Conservation (phyloP, 1,140 invertebrate species). For the Chlorops oryzae region DNA sequence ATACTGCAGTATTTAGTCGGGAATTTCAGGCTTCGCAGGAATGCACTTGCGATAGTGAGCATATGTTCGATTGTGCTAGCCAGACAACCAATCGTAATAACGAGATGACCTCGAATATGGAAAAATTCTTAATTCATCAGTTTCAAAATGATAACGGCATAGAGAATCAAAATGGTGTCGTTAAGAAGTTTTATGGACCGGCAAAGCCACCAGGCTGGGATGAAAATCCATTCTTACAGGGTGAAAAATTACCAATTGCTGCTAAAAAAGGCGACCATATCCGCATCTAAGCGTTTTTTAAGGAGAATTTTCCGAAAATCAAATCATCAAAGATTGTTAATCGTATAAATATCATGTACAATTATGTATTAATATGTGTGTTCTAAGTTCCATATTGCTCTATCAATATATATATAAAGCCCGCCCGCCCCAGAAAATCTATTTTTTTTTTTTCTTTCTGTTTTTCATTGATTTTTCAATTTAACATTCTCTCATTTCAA, state of each 20-base stretch:
- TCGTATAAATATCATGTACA: too few species aligned
- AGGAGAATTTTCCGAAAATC: too few species aligned
- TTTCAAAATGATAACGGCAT: constrained; percentile 45
- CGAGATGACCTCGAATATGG: constrained; percentile 44
- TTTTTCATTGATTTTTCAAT: too few species aligned
- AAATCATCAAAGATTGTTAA: too few species aligned
- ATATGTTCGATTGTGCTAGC: constrained; percentile 90
- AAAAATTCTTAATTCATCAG: constrained; percentile 52
- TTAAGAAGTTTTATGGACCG: constrained; percentile 67
- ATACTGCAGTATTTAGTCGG: constrained; percentile 91
- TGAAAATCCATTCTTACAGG: constrained; percentile 70
- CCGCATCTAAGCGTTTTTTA: constrained; percentile 14
- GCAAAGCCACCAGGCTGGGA: constrained; percentile 14
- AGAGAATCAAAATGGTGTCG: constrained; percentile 65
- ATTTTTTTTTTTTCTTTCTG: too few species aligned
- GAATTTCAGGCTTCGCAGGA: constrained; percentile 89
- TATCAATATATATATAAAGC: too few species aligned
- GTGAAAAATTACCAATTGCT: constrained; percentile 77
- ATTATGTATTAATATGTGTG: too few species aligned
- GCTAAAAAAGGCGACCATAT: constrained; percentile 80
- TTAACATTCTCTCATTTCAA: too few species aligned
- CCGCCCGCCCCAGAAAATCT: too few species aligned
- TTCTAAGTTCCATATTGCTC: too few species aligned
- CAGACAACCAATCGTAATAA: constrained; percentile 39
- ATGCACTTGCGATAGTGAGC: constrained; percentile 96